Percentiles rank a stretch among this genome's conserved stretches.
Evolutionary conservation across 2,888 invertebrate genomes (phyloP).

Genomic region (Tipula helvola): DNA sequence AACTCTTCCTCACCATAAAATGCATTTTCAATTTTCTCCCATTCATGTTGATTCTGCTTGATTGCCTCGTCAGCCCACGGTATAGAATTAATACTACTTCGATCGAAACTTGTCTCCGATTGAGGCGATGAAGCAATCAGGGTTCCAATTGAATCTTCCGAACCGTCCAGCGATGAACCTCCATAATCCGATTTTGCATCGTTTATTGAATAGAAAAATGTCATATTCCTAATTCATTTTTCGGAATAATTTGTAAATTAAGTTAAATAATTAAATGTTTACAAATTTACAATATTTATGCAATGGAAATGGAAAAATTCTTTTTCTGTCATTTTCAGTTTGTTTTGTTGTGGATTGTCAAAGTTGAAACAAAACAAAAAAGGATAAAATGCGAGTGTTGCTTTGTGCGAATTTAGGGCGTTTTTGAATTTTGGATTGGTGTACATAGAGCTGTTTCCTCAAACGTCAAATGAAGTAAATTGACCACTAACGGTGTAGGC

Average conservation of each 20-base stretch:
- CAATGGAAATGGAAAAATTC: not conserved
- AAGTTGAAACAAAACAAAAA: not conserved
- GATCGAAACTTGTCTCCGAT: constrained; percentile 23
- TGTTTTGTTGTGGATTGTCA: not conserved
- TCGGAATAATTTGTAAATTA: not conserved
- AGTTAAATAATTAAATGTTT: not conserved
- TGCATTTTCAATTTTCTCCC: constrained; percentile 33
- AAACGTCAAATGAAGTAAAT: too few relatives aligned
- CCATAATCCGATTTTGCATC: not conserved
- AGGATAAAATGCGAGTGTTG: not conserved
- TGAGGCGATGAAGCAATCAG: not conserved
- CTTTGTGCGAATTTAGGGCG: not conserved
- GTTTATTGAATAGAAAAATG: constrained; percentile 5
- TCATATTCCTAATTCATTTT: not conserved
- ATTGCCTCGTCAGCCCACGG: constrained; percentile 37
- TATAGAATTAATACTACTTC: constrained; percentile 34
- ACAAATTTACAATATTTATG: not conserved
- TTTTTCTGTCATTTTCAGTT: not conserved
- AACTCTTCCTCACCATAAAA: constrained; percentile 26
- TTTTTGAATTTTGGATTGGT: not conserved
- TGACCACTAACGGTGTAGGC: too few relatives aligned
- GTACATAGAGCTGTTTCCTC: too few relatives aligned
- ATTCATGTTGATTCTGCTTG: constrained; percentile 32
- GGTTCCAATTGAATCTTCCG: not conserved
- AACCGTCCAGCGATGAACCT: not conserved